phyloP scores from a whole-genome alignment of 1,140 invertebrate genomes.

The Tetraneura akinire region DNA sequence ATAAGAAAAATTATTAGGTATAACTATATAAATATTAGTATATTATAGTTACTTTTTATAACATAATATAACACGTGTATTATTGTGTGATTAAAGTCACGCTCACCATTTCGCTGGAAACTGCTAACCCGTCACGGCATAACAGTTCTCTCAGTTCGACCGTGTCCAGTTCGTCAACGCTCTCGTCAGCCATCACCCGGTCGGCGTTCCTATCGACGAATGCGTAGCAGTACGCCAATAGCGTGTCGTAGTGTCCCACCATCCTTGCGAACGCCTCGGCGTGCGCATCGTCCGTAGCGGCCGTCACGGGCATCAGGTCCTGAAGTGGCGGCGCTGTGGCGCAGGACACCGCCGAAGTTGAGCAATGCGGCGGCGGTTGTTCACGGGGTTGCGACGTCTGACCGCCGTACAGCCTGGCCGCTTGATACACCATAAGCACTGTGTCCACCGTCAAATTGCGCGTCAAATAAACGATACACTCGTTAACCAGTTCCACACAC shows the following conservation, averaged over 20 bases:
- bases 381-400: slow-evolving; percentile 7
- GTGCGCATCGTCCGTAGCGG: neutral
- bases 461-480: slow-evolving; percentile 66
- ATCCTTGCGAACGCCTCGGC: slow-evolving; percentile 59
- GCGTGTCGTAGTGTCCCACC: slow-evolving; percentile 62
- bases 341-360: slow-evolving; percentile 2
- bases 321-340: slow-evolving; percentile 32
- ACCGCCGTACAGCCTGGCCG: slow-evolving; percentile 56
- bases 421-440: slow-evolving; percentile 62
- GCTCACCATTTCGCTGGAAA: slow-evolving; percentile 40
- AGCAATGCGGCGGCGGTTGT: neutral
- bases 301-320: neutral
- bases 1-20: no score
- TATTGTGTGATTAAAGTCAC: no score
- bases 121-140: slow-evolving; percentile 61
- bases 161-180: slow-evolving; percentile 67
- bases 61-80: no score
- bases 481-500: slow-evolving; percentile 65
- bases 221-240: slow-evolving; percentile 61
- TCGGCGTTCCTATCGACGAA: slow-evolving; percentile 65
- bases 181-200: slow-evolving; percentile 66
- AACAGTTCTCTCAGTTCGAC: slow-evolving; percentile 66
- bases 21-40: no score
- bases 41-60: no score
- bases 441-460: slow-evolving; percentile 60